Evolutionary conservation across 2,888 invertebrate genomes (phyloP).

Genomic region (Ernsta delagoae): DNA sequence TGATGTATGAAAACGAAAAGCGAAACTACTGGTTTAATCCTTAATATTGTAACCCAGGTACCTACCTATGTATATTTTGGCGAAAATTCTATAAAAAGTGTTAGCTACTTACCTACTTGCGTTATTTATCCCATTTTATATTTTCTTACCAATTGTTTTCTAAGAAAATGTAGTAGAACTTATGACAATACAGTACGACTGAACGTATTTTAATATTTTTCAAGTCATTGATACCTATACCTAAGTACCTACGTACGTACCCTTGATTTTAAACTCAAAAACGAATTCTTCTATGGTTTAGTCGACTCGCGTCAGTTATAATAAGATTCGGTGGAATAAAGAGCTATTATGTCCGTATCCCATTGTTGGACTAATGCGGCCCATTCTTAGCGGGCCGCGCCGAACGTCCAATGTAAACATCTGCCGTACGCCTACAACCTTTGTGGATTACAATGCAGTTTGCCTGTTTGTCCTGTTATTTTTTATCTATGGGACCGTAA

Average conservation of each 20-base stretch:
- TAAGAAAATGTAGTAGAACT: too few species aligned
- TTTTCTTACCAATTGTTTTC: too few species aligned
- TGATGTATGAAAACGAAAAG: neutral
- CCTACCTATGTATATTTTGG: too few species aligned
- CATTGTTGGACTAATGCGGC: conserved; percentile 64
- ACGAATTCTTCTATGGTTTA: conserved; percentile 37
- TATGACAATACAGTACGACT: neutral
- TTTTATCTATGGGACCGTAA: conserved; percentile 44
- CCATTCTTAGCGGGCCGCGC: conserved; percentile 52
- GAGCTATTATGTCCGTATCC: conserved; percentile 61
- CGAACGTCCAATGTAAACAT: conserved; percentile 62
- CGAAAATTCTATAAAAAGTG: too few species aligned
- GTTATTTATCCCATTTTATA: too few species aligned
- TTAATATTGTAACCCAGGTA: neutral
- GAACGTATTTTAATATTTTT: neutral
- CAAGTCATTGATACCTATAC: too few species aligned
- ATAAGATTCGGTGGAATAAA: conserved; percentile 70
- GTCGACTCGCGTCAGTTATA: conserved; percentile 63
- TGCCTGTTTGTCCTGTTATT: conserved; percentile 43
- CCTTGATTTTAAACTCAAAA: conserved; percentile 2
- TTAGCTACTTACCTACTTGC: too few species aligned
- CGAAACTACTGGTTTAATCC: neutral
- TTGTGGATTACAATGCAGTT: conserved; percentile 45
- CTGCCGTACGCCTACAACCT: conserved; percentile 63
- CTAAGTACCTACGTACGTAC: neutral